These are phyloP conservation scores for Eilema caniola DNA, from an alignment of 2,888 invertebrate genomes.

Conservation along the genomic window DNA sequence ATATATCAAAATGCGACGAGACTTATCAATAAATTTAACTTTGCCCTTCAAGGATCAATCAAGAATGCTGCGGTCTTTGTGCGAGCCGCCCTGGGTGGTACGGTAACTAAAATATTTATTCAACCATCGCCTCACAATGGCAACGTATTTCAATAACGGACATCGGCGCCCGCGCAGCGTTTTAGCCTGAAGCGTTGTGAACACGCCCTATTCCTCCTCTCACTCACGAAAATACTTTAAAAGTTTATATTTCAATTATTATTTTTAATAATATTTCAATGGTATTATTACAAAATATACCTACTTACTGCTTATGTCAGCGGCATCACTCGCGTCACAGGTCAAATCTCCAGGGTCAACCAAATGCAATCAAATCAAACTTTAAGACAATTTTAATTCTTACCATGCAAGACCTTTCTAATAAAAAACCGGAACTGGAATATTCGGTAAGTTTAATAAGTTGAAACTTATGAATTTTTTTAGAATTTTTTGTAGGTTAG, in stretches of 20 bases:
- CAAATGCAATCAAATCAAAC: no score
- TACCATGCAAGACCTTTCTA: no score
- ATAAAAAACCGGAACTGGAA: no score
- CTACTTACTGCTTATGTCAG: not conserved
- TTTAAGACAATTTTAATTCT: no score
- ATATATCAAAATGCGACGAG: constrained; percentile 36
- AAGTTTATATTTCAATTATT: constrained; percentile 26
- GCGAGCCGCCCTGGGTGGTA: constrained; percentile 80
- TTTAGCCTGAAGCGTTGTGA: constrained; percentile 62
- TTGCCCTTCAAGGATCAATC: constrained; percentile 83
- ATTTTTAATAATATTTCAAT: constrained; percentile 8
- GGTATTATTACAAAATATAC: not conserved
- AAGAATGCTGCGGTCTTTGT: constrained; percentile 68
- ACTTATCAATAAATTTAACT: constrained; percentile 63
- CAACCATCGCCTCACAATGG: constrained; percentile 78
- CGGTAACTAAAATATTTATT: constrained; percentile 83
- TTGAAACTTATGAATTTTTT: no score
- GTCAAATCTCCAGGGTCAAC: no score
- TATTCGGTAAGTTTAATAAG: no score
- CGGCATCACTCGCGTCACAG: no score
- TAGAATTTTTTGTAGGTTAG: no score
- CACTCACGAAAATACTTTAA: constrained; percentile 48
- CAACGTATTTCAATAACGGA: constrained; percentile 81
- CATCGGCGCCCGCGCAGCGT: constrained; percentile 55
- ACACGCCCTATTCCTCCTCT: constrained; percentile 41